Evolutionary conservation across 2,113 vertebrate species (phyloP).

Genomic region (Phyllostomus hastatus): DNA sequence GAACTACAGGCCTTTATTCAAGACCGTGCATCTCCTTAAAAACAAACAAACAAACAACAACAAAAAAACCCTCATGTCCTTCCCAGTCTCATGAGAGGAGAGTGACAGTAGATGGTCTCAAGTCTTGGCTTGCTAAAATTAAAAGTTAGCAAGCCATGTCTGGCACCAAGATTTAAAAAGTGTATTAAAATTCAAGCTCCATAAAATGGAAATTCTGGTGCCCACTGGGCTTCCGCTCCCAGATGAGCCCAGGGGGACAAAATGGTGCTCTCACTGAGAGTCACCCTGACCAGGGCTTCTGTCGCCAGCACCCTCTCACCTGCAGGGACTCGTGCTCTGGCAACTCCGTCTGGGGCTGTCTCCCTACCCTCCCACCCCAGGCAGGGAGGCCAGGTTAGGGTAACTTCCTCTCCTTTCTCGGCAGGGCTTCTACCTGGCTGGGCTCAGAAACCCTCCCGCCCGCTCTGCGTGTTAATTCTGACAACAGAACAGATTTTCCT

Average conservation of each 20-base stretch:
- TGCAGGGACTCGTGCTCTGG: not conserved
- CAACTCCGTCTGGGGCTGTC: not conserved
- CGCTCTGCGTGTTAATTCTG: conserved; percentile 47
- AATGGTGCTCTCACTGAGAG: not conserved
- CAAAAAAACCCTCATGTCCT: not conserved
- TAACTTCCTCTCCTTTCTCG: conserved; percentile 18
- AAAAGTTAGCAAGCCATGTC: not conserved
- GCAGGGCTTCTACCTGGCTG: conserved; percentile 54
- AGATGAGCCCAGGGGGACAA: not conserved
- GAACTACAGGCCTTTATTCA: not conserved
- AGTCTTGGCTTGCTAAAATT: not conserved
- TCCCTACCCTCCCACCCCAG: not conserved
- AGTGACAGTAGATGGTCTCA: not conserved
- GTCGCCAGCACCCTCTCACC: not conserved
- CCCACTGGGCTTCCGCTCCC: not conserved
- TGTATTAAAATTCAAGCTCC: not conserved
- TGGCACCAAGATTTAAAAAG: not conserved
- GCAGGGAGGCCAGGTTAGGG: conserved; percentile 37
- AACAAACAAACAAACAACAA: not conserved
- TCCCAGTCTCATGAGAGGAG: not conserved
- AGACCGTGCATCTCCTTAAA: not conserved
- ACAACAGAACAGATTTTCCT: conserved; percentile 61
- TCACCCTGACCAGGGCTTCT: not conserved
- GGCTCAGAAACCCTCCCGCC: not conserved
- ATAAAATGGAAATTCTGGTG: not conserved